A percentile compares a stretch with the other conserved stretches of the same genome.
Evolutionary conservation across 1,140 invertebrate genomes (phyloP).

Genomic region (Lethocerus indicus): DNA sequence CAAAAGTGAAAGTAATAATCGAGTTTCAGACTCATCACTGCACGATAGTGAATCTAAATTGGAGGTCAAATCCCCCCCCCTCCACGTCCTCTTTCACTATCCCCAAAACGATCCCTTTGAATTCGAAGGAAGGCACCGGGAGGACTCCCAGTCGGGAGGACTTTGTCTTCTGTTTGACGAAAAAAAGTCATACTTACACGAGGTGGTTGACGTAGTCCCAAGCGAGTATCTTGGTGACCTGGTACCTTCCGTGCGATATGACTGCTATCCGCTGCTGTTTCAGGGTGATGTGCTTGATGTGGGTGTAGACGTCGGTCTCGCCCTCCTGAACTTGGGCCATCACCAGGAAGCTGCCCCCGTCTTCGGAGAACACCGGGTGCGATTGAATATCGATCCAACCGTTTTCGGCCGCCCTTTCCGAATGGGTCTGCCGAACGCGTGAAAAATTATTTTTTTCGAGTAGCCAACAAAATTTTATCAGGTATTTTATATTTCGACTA

Average conservation of each 20-base stretch:
- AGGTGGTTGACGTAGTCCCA: slow-evolving; percentile 70
- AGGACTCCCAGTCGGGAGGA: no score
- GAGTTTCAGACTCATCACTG: no score
- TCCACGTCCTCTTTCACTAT: no score
- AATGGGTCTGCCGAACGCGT: slow-evolving; percentile 56
- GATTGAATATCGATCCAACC: slow-evolving; percentile 73
- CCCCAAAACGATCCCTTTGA: no score
- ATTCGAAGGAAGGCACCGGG: no score
- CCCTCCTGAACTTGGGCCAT: slow-evolving; percentile 68
- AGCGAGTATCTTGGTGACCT: slow-evolving; percentile 65
- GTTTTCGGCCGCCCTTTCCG: slow-evolving; percentile 58
- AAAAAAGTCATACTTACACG: slow-evolving; percentile 43
- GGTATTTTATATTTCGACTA: no score
- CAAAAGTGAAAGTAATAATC: no score
- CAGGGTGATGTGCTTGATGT: slow-evolving; percentile 67
- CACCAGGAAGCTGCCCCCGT: slow-evolving; percentile 68
- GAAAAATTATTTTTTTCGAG: no score
- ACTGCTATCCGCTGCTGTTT: slow-evolving; percentile 60
- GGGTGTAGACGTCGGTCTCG: slow-evolving; percentile 62
- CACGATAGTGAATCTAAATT: no score
- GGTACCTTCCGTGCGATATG: slow-evolving; percentile 71
- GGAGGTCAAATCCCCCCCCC: no score
- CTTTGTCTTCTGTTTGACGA: no score
- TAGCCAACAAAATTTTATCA: no score
- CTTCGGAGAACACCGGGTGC: slow-evolving; percentile 63